Evolutionary conservation across 2,888 invertebrate species (phyloP), one percentile per base, ranked within the genome.

Genomic region (Abrostola triplasia): DNA sequence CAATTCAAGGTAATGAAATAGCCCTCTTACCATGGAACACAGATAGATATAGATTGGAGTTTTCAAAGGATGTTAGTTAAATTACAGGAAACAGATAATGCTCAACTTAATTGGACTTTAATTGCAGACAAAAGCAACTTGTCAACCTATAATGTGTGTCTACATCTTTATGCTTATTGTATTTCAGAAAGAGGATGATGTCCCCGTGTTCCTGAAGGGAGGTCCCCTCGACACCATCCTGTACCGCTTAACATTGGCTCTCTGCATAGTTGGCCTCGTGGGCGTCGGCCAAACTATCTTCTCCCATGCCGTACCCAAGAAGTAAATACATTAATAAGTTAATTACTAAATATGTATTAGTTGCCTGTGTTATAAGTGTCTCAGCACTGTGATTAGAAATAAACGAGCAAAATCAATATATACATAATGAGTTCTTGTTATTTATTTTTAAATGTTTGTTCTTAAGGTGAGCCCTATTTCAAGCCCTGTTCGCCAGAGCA

Each of bases 121-220:
- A 24, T 24, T 1, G 24, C 24, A 24, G 24, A 24, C 24, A 2
- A 24, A 24, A 24, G 24, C 24, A 24, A 24, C 4, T 41, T 41
- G n/a, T 11, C 24, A 24, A 24, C 24, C 24, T 24, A 4, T 24
- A 24, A 24, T 2, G 24, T 41, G n/a, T 41, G 11, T 5, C 24
- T 13, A 24, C 13, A 47, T 47, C 9, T 42, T 47, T 9, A 13
- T 42, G 8, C 51, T 47, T 63, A 44, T 44, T 49, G 40, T 40
- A 70, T 94, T 91, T 36, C 91, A 96, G 96, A 91, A 92, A 88
- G 95, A 95, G 6, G 95, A 96, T 89, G 95, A 95, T 68, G 79
- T 93, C 5, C 96, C 96, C 0, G 93, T 96, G 5, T 95, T 95
- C 90, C 85, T 96, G 79, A 96, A 96, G 84, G 95, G 94, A 37